These are phyloP conservation scores for Ochotona curzoniae DNA, from an alignment of 2,113 vertebrate genomes.

Conservation along the genomic window DNA sequence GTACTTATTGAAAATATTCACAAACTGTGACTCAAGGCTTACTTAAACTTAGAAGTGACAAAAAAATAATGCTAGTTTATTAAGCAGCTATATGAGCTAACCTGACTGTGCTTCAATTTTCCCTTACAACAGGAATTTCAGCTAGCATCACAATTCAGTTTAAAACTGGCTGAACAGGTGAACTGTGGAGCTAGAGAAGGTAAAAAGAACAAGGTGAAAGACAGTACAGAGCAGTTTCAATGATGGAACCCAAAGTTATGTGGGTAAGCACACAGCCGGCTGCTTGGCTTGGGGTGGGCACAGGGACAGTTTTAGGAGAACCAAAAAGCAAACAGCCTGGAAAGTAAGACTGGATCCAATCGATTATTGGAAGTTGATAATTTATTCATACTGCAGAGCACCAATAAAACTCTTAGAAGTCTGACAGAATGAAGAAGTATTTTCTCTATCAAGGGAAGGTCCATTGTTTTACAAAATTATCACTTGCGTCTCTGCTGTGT, in stretches of 20 bases:
- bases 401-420: neutral
- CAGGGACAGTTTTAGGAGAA: neutral
- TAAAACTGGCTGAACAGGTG: neutral
- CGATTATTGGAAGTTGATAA: neutral
- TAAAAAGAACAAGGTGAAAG: neutral
- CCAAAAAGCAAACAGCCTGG: neutral
- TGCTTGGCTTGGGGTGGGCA: neutral
- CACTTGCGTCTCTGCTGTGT: neutral
- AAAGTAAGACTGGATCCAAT: neutral
- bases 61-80: slow-evolving; percentile 24
- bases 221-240: neutral
- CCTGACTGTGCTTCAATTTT: neutral
- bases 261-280: neutral
- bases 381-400: neutral
- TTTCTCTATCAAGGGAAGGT: neutral
- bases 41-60: neutral
- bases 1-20: slow-evolving; percentile 56
- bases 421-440: neutral
- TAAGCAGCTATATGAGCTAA: neutral
- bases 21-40: neutral
- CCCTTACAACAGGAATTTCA: neutral
- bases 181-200: neutral
- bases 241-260: neutral
- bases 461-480: neutral
- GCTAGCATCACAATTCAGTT: neutral